These are phyloP conservation scores for Pituophis catenifer DNA, from an alignment of 2,113 vertebrate genomes.

Conservation along the genomic window DNA sequence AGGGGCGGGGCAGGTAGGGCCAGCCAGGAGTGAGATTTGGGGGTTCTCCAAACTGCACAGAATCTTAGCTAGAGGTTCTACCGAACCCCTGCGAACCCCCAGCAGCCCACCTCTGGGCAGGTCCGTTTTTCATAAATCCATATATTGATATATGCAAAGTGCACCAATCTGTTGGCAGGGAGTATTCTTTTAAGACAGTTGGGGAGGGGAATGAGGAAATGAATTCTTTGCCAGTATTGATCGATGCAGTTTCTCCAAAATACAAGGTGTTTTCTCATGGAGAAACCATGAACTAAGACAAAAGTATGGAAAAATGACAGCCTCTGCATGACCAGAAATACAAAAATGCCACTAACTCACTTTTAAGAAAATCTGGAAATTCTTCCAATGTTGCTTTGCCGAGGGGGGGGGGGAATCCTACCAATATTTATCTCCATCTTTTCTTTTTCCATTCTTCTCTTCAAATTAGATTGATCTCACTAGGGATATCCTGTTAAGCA, in stretches of 20 bases:
- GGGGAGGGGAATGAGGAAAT: not conserved
- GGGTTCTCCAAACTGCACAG: no score
- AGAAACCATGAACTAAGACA: not conserved
- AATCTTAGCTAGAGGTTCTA: no score
- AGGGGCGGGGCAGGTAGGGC: accelerated
- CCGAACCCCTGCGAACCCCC: no score
- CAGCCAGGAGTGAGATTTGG: no score
- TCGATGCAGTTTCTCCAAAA: not conserved
- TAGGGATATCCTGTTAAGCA: not conserved
- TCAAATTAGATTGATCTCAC: not conserved
- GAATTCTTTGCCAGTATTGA: not conserved
- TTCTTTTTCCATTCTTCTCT: not conserved
- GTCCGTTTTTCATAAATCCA: not conserved
- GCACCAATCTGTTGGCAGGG: not conserved
- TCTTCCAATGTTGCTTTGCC: not conserved
- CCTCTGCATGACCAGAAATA: not conserved
- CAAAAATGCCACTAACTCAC: not conserved
- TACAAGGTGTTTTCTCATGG: not conserved
- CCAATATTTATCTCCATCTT: not conserved
- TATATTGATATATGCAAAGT: not conserved
- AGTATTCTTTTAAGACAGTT: no score
- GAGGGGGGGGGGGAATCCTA: no score
- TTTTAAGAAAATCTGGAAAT: not conserved
- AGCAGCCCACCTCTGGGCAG: no score
- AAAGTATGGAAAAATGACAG: not conserved